These are phyloP conservation scores for Cordilura impudica DNA, from an alignment of 2,888 invertebrate species.

Conservation along the genomic window DNA sequence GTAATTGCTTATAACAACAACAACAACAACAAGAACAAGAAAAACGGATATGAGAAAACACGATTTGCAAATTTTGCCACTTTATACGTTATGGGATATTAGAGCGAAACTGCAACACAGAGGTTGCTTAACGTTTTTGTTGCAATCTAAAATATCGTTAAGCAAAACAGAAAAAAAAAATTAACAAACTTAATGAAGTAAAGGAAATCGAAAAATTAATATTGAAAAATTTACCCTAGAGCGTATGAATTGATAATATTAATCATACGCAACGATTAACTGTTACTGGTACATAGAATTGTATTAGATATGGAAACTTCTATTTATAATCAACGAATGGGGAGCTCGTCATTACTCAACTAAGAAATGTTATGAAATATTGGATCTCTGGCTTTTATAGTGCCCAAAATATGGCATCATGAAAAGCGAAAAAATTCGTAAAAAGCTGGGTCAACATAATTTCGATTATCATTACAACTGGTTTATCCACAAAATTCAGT, in stretches of 20 bases:
- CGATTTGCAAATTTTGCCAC: not conserved
- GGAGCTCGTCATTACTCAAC: too few relatives aligned
- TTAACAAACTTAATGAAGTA: not conserved
- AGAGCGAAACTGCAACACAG: not conserved
- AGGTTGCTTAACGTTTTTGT: not conserved
- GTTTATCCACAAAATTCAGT: too few relatives aligned
- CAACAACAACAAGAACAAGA: not conserved
- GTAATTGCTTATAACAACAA: too few relatives aligned
- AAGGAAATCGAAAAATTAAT: not conserved
- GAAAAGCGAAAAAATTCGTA: too few relatives aligned
- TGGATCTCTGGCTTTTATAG: too few relatives aligned
- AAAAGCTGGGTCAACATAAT: too few relatives aligned
- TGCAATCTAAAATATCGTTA: not conserved
- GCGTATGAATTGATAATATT: not conserved
- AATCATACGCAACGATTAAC: not conserved
- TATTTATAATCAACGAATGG: too few relatives aligned
- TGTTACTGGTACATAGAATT: too few relatives aligned
- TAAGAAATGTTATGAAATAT: too few relatives aligned
- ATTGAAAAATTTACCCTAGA: not conserved
- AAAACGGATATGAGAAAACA: not conserved
- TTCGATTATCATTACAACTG: too few relatives aligned
- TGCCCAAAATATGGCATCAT: too few relatives aligned
- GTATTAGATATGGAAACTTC: not conserved
- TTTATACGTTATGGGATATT: not conserved
- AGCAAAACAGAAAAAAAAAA: not conserved